Percentiles rank a stretch among this genome's conserved stretches.
phyloP scores from a whole-genome alignment of 1,140 invertebrate species.

The Euura lappo region DNA sequence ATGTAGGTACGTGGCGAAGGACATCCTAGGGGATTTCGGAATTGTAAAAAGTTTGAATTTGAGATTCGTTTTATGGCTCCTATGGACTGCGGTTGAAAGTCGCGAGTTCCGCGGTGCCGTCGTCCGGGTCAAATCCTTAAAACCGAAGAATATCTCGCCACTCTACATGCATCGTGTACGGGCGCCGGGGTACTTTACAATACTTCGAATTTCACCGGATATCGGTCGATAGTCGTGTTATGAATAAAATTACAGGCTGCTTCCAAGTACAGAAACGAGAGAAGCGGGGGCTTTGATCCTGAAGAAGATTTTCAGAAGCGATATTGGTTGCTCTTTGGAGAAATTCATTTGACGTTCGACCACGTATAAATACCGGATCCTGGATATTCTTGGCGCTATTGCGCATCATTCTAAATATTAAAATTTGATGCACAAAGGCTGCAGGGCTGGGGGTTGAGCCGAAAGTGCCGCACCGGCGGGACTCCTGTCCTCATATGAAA shows the following conservation, averaged over 20 bases:
- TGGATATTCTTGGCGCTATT: neutral
- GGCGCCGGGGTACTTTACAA: neutral
- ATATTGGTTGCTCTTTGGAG: neutral
- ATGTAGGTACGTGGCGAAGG: neutral
- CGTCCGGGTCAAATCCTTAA: neutral
- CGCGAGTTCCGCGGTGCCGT: neutral
- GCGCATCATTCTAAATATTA: neutral
- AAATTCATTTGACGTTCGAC: neutral
- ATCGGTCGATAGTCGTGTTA: too few relatives aligned
- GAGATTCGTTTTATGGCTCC: conserved; percentile 2
- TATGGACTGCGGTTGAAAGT: too few relatives aligned
- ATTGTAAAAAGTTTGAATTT: neutral
- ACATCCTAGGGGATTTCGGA: neutral
- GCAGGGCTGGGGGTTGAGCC: too few relatives aligned
- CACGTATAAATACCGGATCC: too few relatives aligned
- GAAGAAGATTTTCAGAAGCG: neutral
- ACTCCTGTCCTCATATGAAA: neutral
- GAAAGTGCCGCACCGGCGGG: neutral
- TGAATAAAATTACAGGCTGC: too few relatives aligned
- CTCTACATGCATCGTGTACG: neutral
- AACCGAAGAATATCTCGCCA: neutral
- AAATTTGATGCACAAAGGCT: too few relatives aligned
- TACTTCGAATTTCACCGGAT: neutral
- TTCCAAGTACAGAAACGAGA: neutral
- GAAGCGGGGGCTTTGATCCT: neutral